phyloP scores from a whole-genome alignment of 2,797 vertebrate genomes.

The Enteromius argenteus region DNA sequence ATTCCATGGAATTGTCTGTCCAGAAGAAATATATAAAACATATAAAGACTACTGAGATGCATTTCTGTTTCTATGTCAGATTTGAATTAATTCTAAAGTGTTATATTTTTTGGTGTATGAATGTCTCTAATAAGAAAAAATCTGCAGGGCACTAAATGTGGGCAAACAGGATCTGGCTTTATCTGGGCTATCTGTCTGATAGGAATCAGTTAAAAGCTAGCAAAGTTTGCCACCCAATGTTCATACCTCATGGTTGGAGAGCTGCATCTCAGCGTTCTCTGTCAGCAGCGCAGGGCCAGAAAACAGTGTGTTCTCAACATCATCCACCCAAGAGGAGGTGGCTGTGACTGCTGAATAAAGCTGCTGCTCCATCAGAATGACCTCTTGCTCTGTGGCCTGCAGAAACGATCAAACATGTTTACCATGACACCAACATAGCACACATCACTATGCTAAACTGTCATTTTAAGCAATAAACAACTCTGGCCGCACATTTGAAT shows the following conservation, averaged over 20 bases:
- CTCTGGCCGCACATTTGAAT: neutral
- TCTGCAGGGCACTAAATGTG: neutral
- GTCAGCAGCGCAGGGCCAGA: constrained; percentile 85
- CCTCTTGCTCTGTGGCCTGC: constrained; percentile 71
- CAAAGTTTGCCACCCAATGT: neutral
- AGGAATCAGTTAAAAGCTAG: neutral
- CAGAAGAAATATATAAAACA: neutral
- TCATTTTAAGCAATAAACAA: neutral
- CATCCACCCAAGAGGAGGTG: constrained; percentile 91
- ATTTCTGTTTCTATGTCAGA: neutral
- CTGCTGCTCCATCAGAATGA: constrained; percentile 85
- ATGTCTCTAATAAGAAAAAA: constrained; percentile 2
- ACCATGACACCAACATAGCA: neutral
- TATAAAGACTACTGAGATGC: neutral
- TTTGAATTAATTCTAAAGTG: neutral
- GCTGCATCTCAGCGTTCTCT: constrained; percentile 88
- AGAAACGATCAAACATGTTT: neutral
- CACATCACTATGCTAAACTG: neutral
- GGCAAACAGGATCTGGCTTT: neutral
- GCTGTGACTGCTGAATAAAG: constrained; percentile 87
- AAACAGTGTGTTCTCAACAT: constrained; percentile 88
- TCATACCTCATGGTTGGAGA: constrained; percentile 87
- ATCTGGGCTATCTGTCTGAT: neutral
- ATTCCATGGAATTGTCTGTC: neutral
- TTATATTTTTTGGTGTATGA: neutral